phyloP scores from a whole-genome alignment of 1,140 invertebrate genomes.

The Drosophila mauritiana region DNA sequence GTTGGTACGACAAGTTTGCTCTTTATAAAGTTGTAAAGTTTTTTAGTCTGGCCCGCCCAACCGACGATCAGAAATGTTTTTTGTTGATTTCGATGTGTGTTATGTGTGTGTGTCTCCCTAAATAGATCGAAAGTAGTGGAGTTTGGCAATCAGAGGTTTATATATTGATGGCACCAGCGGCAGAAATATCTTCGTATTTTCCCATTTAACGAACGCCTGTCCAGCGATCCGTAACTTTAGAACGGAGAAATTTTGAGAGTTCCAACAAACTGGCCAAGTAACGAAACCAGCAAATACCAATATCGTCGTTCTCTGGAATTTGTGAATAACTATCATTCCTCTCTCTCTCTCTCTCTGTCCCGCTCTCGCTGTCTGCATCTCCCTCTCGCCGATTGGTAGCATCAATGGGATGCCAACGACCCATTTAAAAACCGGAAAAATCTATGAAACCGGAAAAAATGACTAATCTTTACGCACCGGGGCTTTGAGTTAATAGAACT shows the following conservation, averaged over 20 bases:
- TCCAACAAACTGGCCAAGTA: conserved; percentile 18
- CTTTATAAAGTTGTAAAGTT: conserved; percentile 38
- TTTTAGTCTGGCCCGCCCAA: background rate
- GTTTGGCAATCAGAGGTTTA: conserved; percentile 56
- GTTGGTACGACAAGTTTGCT: conserved; percentile 18
- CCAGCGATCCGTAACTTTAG: conserved; percentile 43
- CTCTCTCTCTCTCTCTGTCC: background rate
- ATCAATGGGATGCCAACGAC: conserved; percentile 26
- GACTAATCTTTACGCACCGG: conserved; percentile 5
- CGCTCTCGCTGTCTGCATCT: no score
- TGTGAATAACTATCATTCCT: conserved; percentile 25
- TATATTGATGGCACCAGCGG: conserved; percentile 18
- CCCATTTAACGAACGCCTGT: conserved; percentile 13
- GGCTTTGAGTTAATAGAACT: background rate
- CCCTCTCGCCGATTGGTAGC: background rate
- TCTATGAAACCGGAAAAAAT: conserved; percentile 11
- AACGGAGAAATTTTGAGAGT: conserved; percentile 10
- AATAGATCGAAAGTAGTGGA: conserved; percentile 59
- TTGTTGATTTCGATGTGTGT: conserved; percentile 2
- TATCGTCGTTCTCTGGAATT: conserved; percentile 40
- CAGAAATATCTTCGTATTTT: background rate
- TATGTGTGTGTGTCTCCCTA: conserved; percentile 13
- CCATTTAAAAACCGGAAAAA: conserved; percentile 27
- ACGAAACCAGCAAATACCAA: background rate
- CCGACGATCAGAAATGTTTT: background rate